These are phyloP conservation scores for Leucosticte australis DNA, from an alignment of 2,113 vertebrate species.

Conservation along the genomic window DNA sequence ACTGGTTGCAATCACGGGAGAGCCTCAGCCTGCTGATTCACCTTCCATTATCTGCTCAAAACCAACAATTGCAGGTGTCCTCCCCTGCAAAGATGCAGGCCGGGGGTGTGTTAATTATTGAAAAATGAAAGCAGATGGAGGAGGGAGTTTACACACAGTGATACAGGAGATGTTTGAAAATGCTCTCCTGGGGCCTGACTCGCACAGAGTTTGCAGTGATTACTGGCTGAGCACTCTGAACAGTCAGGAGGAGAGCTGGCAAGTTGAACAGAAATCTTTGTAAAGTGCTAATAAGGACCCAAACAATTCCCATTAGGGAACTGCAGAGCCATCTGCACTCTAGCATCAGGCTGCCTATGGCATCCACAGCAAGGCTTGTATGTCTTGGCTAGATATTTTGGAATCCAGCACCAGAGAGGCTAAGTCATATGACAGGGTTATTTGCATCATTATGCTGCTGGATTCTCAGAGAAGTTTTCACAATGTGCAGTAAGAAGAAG, in stretches of 20 bases:
- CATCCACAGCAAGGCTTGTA: not conserved
- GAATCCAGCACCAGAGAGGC: not conserved
- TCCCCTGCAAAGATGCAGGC: not conserved
- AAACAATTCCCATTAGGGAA: slow-evolving; percentile 20
- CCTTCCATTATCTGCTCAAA: not conserved
- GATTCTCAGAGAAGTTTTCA: slow-evolving; percentile 10
- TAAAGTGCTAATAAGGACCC: slow-evolving; percentile 5
- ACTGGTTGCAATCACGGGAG: not conserved
- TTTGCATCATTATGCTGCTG: not conserved
- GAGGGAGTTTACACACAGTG: not conserved
- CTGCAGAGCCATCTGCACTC: not conserved
- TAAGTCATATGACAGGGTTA: slow-evolving; percentile 26
- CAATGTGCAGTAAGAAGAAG: not conserved
- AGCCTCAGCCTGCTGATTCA: not conserved
- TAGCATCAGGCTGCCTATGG: slow-evolving; percentile 3
- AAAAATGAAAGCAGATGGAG: not conserved
- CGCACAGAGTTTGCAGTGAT: fast-evolving
- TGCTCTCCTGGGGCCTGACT: not conserved
- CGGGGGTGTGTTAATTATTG: not conserved
- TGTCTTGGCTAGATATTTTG: not conserved
- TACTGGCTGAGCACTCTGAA: not conserved
- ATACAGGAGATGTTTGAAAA: not conserved
- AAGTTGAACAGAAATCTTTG: not conserved
- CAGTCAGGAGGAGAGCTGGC: not conserved
- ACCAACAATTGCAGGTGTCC: not conserved